A percentile compares a stretch with the other conserved stretches of the same genome.
Evolutionary conservation across 1,140 invertebrate species (phyloP).

Genomic region (Tribolium castaneum): DNA sequence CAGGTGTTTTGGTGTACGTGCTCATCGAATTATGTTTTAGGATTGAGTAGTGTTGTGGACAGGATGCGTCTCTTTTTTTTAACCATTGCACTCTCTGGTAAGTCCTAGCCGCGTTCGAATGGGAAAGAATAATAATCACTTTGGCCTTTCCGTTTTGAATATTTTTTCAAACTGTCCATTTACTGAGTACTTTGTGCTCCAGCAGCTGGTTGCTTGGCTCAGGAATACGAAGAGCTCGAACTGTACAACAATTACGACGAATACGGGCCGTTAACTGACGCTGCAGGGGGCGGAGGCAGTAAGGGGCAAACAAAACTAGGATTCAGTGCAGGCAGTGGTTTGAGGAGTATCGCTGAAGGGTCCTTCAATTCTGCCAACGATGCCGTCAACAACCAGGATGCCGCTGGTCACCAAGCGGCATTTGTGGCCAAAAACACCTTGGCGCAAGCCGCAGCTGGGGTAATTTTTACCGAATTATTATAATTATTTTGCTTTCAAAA

Average conservation of each 20-base stretch:
- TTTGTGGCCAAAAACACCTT: slow-evolving; percentile 78
- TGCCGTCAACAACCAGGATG: slow-evolving; percentile 73
- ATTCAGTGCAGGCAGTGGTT: slow-evolving; percentile 61
- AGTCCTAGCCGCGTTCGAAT: neutral
- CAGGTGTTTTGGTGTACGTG: slow-evolving; percentile 8
- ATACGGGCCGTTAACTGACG: slow-evolving; percentile 42
- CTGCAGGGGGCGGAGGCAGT: slow-evolving; percentile 23
- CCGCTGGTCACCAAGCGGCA: slow-evolving; percentile 75
- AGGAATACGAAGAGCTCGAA: slow-evolving; percentile 53
- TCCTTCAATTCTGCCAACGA: slow-evolving; percentile 79
- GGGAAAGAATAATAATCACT: neutral
- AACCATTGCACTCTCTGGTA: slow-evolving; percentile 4
- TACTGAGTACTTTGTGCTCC: neutral
- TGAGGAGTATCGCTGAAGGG: slow-evolving; percentile 71
- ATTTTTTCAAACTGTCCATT: neutral
- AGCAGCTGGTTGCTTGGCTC: slow-evolving; percentile 30
- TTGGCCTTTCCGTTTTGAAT: neutral
- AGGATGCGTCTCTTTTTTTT: slow-evolving; percentile 18
- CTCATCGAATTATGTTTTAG: slow-evolving; percentile 15
- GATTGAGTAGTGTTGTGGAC: slow-evolving; percentile 25
- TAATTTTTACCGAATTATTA: too few species aligned
- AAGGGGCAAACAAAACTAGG: slow-evolving; percentile 53
- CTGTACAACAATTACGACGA: slow-evolving; percentile 53
- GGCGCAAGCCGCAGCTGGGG: slow-evolving; percentile 75
- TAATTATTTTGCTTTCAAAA: too few species aligned